These are phyloP conservation scores for Drosophila picticornis DNA, from an alignment of 2,888 invertebrate genomes.

Conservation along the genomic window DNA sequence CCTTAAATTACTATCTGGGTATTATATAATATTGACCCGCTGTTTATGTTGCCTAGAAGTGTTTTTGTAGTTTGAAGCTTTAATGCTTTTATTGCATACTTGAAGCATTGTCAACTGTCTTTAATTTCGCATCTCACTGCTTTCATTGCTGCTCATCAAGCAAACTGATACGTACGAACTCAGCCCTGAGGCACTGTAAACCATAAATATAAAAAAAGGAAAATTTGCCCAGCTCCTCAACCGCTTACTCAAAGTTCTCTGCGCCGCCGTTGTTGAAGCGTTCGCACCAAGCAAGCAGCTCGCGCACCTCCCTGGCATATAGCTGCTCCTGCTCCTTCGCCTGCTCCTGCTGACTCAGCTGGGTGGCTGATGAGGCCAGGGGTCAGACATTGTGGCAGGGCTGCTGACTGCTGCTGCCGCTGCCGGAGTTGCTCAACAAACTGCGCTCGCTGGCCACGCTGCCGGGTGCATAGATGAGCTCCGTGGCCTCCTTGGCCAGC, in stretches of 20 bases:
- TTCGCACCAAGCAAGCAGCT: slow-evolving; percentile 82
- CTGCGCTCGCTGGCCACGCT: slow-evolving; percentile 84
- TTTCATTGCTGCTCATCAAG: not conserved
- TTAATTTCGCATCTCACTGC: not conserved
- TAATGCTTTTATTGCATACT: not conserved
- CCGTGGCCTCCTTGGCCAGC: slow-evolving; percentile 83
- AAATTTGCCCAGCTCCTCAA: not conserved
- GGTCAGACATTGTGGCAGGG: slow-evolving; percentile 82
- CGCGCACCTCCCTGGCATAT: slow-evolving; percentile 81
- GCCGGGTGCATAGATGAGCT: slow-evolving; percentile 84
- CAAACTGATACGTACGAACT: slow-evolving; percentile 3
- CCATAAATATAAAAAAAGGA: not conserved
- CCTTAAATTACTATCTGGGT: not conserved
- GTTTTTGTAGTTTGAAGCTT: not conserved
- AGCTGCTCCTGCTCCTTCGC: slow-evolving; percentile 70
- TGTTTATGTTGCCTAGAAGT: not conserved
- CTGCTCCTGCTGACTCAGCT: slow-evolving; percentile 15
- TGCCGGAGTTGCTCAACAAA: slow-evolving; percentile 84
- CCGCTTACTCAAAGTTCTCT: slow-evolving; percentile 74
- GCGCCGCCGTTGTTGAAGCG: slow-evolving; percentile 81
- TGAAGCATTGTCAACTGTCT: not conserved
- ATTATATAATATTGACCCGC: not conserved
- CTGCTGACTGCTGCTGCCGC: slow-evolving; percentile 75
- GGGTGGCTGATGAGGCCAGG: slow-evolving; percentile 38
- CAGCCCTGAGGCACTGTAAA: slow-evolving; percentile 7